Evolutionary conservation across 2,888 invertebrate genomes (phyloP), one percentile per base, ranked within the genome.

Genomic region (Apotomis betuletana): DNA sequence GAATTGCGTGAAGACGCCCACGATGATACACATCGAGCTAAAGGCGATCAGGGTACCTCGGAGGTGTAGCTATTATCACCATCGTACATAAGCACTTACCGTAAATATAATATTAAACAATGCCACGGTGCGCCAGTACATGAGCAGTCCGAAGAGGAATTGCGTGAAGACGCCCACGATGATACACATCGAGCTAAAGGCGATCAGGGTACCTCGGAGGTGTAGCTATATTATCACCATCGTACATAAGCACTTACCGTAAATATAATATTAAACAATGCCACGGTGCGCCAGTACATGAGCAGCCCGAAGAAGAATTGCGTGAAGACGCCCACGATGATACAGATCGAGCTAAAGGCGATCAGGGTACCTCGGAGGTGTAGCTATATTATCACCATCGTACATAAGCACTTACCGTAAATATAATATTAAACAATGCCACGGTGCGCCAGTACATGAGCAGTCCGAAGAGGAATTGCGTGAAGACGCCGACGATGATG

Each of bases 211-310:
- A 0, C 97, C 97, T 46, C 97, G 94, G 52, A 97, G 93, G 80
- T 96, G 95, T 0, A 97, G 97, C 84, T 97, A 96, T 0, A 97
- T 96, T 64, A 97, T 95, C 90, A 97, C 97, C 5, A 97, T 97
- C 97, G 84, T 97, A 97, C 0, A 97, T 97, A 78, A 97, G 87
- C 46, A 97, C 96, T 96, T 96, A 95, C 90, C 52, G 96, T 96
- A 78, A 96, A 94, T 0, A 87, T 82, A n/a, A 95, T 93, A 81
- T 96, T 96, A 75, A 96, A 89, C 0, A 96, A 87, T 0, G 96
- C 96, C 3, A 96, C 94, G 0, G 94, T 95, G 63, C 96, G 92
- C 97, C 97, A 97, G 74, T 94, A 92, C 74, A 96, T 87, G 63
- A 96, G 89, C n/a, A 96, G 94, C 0, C 97, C 97, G 69, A 97